Base-by-base conservation (phyloP, 2,113 vertebrate genomes). In the Chinchilla lanigera region DNA sequence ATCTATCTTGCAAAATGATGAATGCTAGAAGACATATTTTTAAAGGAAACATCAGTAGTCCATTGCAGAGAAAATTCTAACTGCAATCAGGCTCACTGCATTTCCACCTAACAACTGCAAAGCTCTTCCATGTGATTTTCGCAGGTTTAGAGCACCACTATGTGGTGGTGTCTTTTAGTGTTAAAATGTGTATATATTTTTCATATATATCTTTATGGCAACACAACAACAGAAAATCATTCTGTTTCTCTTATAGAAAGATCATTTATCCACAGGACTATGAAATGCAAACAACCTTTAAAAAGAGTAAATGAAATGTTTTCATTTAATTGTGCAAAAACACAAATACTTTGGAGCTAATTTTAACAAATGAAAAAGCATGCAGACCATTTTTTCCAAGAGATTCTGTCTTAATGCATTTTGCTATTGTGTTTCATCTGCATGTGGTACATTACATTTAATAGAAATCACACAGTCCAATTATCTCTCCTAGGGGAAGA, bases 121-220 rank as follows among this genome's bases (percentile, higher is more conserved):
- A 92, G 71, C 52, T 90, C 71, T 33, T 92, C 10, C 63, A 54
- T 83, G 35, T 10, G 82, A 67, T 83, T 98, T 97, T 17, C 83
- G 94, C 96, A 97, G 97, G 98, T 98, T 98, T 98, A 98, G 97
- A 99, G 98, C 98, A 98, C 98, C 99, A 98, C 99, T 98, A 67
- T 98, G 98, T 99, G 99, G 98, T 50, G 47, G 47, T 50, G 47
- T 85, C 19, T 88, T 22, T 96, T 86, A 17, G 96, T 97, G 61
- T 89, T 77, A 96, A 89, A 88, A 50, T 38, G 22, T 82, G 26
- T n/a, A 77, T 78, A 12, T 85, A 86, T 83, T 91, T 93, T 81
- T 81, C 17, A 77, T 19, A 86, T 20, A 90, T 63, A 10, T 17
- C 1, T 33, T 2, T 16, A 8, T 44, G n/a, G 56, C 28, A 90